These are phyloP conservation scores for Nyctereutes procyonoides DNA, from an alignment of 2,113 vertebrate species.

Conservation along the genomic window DNA sequence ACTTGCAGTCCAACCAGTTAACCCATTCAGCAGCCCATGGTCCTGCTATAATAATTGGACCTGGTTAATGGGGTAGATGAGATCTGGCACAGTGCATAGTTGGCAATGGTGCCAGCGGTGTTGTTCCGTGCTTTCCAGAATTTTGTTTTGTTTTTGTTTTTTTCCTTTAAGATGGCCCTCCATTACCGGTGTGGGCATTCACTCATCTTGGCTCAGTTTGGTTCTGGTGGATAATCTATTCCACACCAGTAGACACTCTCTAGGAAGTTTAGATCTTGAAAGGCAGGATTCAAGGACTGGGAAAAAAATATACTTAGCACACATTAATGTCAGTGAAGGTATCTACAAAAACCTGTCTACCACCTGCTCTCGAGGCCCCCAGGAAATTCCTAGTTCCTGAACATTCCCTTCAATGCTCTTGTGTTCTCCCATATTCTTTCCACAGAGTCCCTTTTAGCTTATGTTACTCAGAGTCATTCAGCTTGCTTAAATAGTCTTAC, in stretches of 20 bases:
- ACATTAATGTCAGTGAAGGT: background rate
- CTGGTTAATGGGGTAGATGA: background rate
- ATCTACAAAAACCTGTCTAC: background rate
- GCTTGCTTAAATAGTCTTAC: background rate
- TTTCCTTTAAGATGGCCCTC: background rate
- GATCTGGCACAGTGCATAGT: no score
- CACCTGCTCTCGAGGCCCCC: background rate
- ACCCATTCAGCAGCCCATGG: background rate
- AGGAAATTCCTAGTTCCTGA: background rate
- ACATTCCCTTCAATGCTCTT: background rate
- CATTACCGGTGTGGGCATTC: background rate
- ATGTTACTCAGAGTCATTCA: background rate
- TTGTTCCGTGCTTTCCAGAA: background rate
- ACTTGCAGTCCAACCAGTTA: background rate
- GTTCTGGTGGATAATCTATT: accelerated
- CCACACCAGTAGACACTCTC: no score
- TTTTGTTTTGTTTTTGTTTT: background rate
- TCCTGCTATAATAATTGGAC: background rate
- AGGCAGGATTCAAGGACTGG: background rate
- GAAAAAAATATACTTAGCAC: background rate
- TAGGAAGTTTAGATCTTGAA: background rate
- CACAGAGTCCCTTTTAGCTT: background rate
- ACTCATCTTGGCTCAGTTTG: background rate
- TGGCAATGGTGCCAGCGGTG: background rate
- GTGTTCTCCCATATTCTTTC: background rate